These are phyloP conservation scores for Drosophila tristis DNA, from an alignment of 1,140 invertebrate species.

Conservation along the genomic window DNA sequence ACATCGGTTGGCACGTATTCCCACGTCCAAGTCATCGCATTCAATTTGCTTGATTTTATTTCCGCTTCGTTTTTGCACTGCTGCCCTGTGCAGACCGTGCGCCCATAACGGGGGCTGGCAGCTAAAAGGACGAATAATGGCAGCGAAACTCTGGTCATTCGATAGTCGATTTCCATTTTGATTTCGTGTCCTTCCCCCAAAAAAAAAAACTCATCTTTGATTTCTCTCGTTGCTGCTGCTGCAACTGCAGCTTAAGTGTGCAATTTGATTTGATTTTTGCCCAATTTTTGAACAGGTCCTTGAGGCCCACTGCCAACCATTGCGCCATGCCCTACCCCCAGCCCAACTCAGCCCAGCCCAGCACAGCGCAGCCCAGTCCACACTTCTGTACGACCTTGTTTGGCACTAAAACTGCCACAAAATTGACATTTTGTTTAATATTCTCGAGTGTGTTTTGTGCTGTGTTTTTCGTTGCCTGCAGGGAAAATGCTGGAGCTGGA, in stretches of 20 bases:
- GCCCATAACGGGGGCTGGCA: background rate
- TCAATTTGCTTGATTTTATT: constrained; percentile 81
- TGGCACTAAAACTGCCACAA: constrained; percentile 51
- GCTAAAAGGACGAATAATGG: background rate
- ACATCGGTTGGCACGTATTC: constrained; percentile 76
- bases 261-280: constrained; percentile 79
- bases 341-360: no score
- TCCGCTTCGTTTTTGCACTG: constrained; percentile 38
- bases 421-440: constrained; percentile 80
- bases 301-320: constrained; percentile 31
- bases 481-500: constrained; percentile 16
- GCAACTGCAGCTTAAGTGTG: constrained; percentile 75
- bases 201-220: constrained; percentile 46
- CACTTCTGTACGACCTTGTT: background rate
- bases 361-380: no score
- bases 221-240: constrained; percentile 63
- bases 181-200: constrained; percentile 21
- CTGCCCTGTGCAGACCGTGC: constrained; percentile 12
- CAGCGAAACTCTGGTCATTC: constrained; percentile 16
- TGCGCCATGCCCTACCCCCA: no score
- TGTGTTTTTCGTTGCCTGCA: constrained; percentile 44
- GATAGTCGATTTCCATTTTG: constrained; percentile 42
- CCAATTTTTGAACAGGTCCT: constrained; percentile 58
- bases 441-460: constrained; percentile 60
- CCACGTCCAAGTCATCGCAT: constrained; percentile 77